phyloP scores from a whole-genome alignment of 2,797 vertebrate genomes.

The Spinus olivaceus region DNA sequence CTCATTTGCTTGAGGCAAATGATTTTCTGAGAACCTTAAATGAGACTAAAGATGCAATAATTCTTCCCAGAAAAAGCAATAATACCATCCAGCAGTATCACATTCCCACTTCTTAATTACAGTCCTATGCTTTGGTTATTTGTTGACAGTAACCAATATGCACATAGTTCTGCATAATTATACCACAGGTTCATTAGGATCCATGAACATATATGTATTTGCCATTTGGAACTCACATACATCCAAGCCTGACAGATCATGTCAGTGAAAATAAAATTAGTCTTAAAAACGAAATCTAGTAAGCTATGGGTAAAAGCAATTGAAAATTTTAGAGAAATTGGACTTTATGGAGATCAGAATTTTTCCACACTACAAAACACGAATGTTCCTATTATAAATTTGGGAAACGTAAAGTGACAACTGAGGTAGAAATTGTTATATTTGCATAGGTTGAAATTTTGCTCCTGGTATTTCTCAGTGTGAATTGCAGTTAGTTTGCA shows the following conservation, averaged over 20 bases:
- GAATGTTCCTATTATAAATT: not conserved
- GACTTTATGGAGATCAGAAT: not conserved
- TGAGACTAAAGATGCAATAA: constrained; percentile 36
- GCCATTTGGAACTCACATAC: not conserved
- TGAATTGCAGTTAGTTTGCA: not conserved
- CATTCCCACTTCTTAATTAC: constrained; percentile 30
- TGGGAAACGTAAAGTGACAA: not conserved
- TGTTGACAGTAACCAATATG: not conserved
- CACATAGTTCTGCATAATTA: constrained; percentile 5
- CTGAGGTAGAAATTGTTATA: not conserved
- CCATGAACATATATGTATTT: not conserved
- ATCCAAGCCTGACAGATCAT: not conserved
- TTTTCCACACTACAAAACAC: not conserved
- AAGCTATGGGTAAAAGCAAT: not conserved
- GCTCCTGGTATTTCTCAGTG: not conserved
- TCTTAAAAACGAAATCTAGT: not conserved
- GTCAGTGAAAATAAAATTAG: not conserved
- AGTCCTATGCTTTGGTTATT: not conserved
- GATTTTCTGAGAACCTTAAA: not conserved
- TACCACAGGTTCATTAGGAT: not conserved
- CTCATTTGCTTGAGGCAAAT: constrained; percentile 12
- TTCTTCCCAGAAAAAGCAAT: constrained; percentile 33
- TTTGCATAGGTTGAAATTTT: not conserved
- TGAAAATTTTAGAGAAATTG: not conserved
- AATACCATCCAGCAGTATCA: constrained; percentile 10